Evolutionary conservation across 2,113 vertebrate genomes (phyloP), one percentile per base, ranked within the genome.

Genomic region (Odocoileus virginianus): DNA sequence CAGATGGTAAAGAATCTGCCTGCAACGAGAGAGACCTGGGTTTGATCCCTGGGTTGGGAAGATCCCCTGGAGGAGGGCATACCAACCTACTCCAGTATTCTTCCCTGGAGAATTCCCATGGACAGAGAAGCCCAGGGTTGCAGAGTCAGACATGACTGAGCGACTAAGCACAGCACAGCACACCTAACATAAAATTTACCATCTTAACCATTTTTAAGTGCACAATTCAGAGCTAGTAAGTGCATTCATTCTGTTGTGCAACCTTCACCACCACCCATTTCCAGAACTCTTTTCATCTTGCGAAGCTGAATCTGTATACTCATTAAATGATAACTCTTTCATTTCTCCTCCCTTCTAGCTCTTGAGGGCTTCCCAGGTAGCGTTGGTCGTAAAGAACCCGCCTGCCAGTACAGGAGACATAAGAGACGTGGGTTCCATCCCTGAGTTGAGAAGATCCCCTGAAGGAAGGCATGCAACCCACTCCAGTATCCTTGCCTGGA

Each of bases 41-140:
- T 71, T 71, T 10, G 9, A 71, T 71, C 33, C 64, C 17, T 36
- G 17, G n/a, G 4, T 21, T 12, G n/a, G 67, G 67, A 71, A 71
- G n/a, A 40, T 40, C 19, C 5, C 67, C 19, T 71, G 67, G 67
- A 40, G 67, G 67, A 23, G 10, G n/a, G 67, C n/a, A 71, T 71
- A 21, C 10, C n/a, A 71, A 23, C 67, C n/a, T 6, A 71, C 67
- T 40, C n/a, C 67, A 71, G 10, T 71, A 71, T 71, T 40, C 67
- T 71, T 23, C 19, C 67, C 67, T 71, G 67, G 19, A 40, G 67
- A 40, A 40, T 36, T 2, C 33, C n/a, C 5, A 23, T 6, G n/a
- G 64, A 36, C 16, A 71, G n/a, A 36, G 33, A 17, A 10, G 33
- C 64, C 64, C 0, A 4, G 64, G 64, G 33, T 67, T 0, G 0